Evolutionary conservation across 2,797 vertebrate species (phyloP).

Genomic region (Phylloscopus collybita): DNA sequence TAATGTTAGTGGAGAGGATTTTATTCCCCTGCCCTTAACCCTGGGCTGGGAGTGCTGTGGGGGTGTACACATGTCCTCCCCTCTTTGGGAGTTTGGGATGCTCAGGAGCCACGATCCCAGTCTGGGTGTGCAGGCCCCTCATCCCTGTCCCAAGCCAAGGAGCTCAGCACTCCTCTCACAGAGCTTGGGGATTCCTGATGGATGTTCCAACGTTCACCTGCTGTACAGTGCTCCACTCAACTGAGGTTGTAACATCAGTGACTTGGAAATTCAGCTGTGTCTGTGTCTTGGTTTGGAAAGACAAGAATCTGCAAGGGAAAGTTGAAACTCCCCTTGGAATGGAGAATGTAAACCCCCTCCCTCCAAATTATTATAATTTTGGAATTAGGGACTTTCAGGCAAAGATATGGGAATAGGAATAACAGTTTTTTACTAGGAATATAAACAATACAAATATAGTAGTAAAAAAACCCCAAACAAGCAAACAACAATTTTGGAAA

Average conservation of each 20-base stretch:
- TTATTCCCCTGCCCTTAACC: background rate
- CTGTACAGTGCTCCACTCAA: rapidly evolving
- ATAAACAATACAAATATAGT: too few relatives aligned
- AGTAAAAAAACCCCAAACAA: too few relatives aligned
- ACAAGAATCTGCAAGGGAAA: too few relatives aligned
- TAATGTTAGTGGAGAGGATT: background rate
- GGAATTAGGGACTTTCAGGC: too few relatives aligned
- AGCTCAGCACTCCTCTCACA: rapidly evolving
- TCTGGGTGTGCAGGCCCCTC: rapidly evolving
- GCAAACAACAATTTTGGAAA: too few relatives aligned
- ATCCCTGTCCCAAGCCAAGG: rapidly evolving
- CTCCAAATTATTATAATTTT: too few relatives aligned
- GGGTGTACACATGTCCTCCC: rapidly evolving
- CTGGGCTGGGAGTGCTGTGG: background rate
- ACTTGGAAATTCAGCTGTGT: background rate
- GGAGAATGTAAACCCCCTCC: too few relatives aligned
- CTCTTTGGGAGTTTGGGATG: background rate
- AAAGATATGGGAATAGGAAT: too few relatives aligned
- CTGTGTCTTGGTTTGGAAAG: too few relatives aligned
- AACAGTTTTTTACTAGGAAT: too few relatives aligned
- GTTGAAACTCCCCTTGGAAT: too few relatives aligned
- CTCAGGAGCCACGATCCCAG: rapidly evolving
- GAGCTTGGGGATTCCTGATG: rapidly evolving
- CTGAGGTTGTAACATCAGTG: background rate
- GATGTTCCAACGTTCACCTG: rapidly evolving